Evolutionary conservation across 1,140 invertebrate genomes (phyloP), one percentile per base, ranked within the genome.

Genomic region (Heliconius hewitsoni): DNA sequence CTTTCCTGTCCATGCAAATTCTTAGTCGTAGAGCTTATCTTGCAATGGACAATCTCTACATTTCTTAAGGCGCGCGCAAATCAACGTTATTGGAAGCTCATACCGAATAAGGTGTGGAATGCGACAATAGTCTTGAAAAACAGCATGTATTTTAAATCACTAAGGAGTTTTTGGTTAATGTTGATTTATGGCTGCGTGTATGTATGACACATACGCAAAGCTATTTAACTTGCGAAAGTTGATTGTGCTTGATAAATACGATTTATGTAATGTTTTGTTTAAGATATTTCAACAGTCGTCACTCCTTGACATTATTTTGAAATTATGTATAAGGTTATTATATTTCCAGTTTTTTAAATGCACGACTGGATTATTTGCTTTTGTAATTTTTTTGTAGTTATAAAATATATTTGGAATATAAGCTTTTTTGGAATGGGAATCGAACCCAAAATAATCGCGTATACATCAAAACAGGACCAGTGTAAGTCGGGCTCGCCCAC

Each of bases 21-120:
- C 80, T 85, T 83, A 79, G 83, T 85, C 73, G 83, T 84, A 85
- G 82, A 76, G 77, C 83, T 89, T 89, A 90, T 90, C 88, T 87
- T 23, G 70, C 75, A 66, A 83, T 81, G 86, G 81, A 80, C 81
- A 81, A 82, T 74, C 85, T 74, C 71, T 52, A 83, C 87, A 85
- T 87, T 82, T 82, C 83, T 84, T 71, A 71, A 82, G 82, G 80
- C 80, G 83, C 81, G 79, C 80, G 80, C 82, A 84, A 78, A 83
- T 79, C 78, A 39, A 71, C 83, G 83, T 82, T 82, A 83, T 82
- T 83, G 79, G 79, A 80, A 79, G 75, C 72, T 55, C 74, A 8
- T 55, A 8, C 83, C 85, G 71, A 83, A 85, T 79, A 86, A 80
- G 86, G 86, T 34, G 42, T 71, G 84, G 85, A 80, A 88, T 88